phyloP scores from a whole-genome alignment of 2,113 vertebrate genomes.

The Sminthopsis crassicaudata region DNA sequence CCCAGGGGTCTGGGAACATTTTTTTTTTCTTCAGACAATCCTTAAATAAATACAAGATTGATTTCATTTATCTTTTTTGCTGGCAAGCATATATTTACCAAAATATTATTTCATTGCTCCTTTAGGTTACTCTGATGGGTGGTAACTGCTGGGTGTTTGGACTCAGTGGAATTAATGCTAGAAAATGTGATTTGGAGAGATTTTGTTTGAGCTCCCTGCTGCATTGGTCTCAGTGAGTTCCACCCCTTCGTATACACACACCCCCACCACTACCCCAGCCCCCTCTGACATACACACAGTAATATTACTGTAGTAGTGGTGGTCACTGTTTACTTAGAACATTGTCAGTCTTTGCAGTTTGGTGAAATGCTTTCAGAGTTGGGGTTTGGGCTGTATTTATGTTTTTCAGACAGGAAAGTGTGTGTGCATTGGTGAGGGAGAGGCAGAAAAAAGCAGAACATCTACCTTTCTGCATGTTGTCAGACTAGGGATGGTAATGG shows the following conservation, averaged over 20 bases:
- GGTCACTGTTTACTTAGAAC: constrained; percentile 38
- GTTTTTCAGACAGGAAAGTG: constrained; percentile 46
- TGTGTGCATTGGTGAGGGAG: not conserved
- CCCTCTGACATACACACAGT: constrained; percentile 23
- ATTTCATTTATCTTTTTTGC: constrained; percentile 41
- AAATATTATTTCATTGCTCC: not conserved
- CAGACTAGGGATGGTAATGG: constrained; percentile 30
- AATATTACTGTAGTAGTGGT: constrained; percentile 45
- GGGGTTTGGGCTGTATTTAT: constrained; percentile 32
- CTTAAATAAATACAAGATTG: constrained; percentile 39
- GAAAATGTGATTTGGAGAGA: not conserved
- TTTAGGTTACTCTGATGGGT: constrained; percentile 27
- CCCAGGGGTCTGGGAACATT: constrained; percentile 3
- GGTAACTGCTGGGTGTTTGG: constrained; percentile 30
- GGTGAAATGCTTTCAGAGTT: constrained; percentile 42
- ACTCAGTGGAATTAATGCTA: constrained; percentile 10
- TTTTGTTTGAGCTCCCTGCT: not conserved
- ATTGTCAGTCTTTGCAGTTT: constrained; percentile 21
- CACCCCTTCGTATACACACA: not conserved
- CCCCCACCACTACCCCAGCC: not conserved
- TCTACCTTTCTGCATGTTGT: constrained; percentile 34
- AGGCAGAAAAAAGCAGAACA: not conserved
- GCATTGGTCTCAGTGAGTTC: constrained; percentile 1
- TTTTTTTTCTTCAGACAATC: constrained; percentile 24
- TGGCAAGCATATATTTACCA: constrained; percentile 17